Evolutionary conservation across 2,113 vertebrate species (phyloP), one percentile per base, ranked within the genome.

Genomic region (Dipodomys ordii): DNA sequence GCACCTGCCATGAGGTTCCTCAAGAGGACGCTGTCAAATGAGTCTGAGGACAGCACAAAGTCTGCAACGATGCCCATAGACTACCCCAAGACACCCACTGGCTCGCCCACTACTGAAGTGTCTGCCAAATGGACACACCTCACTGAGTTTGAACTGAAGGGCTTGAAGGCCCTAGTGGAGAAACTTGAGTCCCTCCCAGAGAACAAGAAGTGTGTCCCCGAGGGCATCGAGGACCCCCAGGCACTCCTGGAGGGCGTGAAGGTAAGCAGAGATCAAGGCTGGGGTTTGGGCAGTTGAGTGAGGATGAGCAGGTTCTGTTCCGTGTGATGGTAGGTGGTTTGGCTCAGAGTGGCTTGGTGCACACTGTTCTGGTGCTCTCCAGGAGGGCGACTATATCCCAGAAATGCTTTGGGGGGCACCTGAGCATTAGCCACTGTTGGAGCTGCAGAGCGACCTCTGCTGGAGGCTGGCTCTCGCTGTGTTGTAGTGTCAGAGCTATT

Each of bases 131-230:
- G 99, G 99, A 99, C 98, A 81, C 99, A 99, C 96, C 97, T 99
- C 95, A 99, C 99, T 0, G 98, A 99, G 97, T 99, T 99, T 98
- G 99, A 99, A 93, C 98, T 99, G 96, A 98, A 98, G 71, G 99
- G 99, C 83, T 98, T 99, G 83, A 98, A 98, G 97, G 99, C 98
- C 11, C 98, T 99, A 90, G 99, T 99, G 53, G 99, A 99, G 97
- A 99, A 99, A 93, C 99, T 99, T 60, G 99, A 99, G 96, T 99
- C 99, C 12, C 99, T 99, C 62, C 99, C 99, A 0, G 99, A 99
- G 95, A 99, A 99, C 95, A 99, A 99, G 97, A 99, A 99, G 95
- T 99, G 99, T 92, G 98, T 99, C 85, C 99, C 99, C 0, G 98
- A 99, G 95, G 99, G 99, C 93, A 99, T 99, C 0, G 98, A 99